Evolutionary conservation across 2,888 invertebrate species (phyloP), one percentile per base, ranked within the genome.

Genomic region (Ptychoptera albimana): DNA sequence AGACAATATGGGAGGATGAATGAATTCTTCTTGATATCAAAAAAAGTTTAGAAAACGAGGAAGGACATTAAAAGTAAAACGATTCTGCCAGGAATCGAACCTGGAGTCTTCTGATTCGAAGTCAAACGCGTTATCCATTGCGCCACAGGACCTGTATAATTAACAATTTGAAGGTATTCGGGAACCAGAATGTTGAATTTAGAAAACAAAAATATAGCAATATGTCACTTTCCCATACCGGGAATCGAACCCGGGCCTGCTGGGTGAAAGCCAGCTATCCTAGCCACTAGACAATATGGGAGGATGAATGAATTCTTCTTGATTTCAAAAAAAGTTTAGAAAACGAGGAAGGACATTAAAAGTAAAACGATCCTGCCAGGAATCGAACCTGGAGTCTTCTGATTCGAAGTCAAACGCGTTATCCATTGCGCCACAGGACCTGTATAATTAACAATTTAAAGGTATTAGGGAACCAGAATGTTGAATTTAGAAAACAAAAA

Each of bases 201-300:
- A 23, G 23, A 23, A 23, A 3, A 23, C 23, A 23, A 23, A 23
- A 23, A 23, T 5, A 7, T 3, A 23, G 7, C 23, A 23, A n/a
- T n/a, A n/a, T n/a, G n/a, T n/a, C n/a, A n/a, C n/a, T 23, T 32
- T 42, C 42, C 42, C 42, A 42, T 42, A 34, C 42, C 42, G 42
- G 35, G 42, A 42, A 42, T 42, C 42, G 42, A 42, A 42, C 42
- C 42, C 42, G 42, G 42, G 42, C 42, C 42, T 42, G 34, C 42
- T 42, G 42, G 42, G 42, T 42, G 42, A 42, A 42, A 42, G 42
- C 42, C 42, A 42, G 42, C 34, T 42, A 42, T 42, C 42, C 42
- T 42, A 42, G 35, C 42, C 42, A 42, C 42, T 42, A 42, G 42
- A 42, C 40, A 53, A 54, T 29, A 42, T 38, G 39, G 39, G 42